Percentiles rank a stretch among this genome's conserved stretches.
Conservation (phyloP, 2,113 vertebrate species). For the Nerophis ophidion region DNA sequence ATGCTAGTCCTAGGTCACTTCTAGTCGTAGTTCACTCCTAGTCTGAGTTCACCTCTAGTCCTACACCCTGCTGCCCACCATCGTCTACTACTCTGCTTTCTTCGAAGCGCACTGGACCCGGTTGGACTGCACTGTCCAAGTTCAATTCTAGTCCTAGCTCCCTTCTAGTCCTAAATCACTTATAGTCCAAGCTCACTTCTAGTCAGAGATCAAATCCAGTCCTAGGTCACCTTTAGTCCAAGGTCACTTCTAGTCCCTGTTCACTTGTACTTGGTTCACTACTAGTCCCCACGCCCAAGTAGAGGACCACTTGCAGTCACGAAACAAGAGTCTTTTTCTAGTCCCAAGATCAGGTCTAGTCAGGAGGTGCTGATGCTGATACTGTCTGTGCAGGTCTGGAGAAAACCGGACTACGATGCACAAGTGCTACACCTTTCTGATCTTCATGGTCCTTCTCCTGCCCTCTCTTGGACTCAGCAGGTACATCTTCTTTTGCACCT, state of each 20-base stretch:
- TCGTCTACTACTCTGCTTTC: conserved; percentile 67
- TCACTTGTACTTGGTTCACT: no score
- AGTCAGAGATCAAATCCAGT: background rate
- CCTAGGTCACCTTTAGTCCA: background rate
- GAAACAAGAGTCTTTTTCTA: background rate
- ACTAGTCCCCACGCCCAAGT: no score
- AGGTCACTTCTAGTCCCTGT: no score
- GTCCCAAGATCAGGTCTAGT: background rate
- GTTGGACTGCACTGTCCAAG: no score
- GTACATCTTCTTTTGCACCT: conserved; percentile 52
- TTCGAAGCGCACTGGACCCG: no score
- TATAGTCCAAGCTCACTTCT: background rate
- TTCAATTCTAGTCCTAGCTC: no score
- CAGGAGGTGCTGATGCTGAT: background rate
- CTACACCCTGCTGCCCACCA: conserved; percentile 86
- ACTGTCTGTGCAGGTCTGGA: conserved; percentile 75
- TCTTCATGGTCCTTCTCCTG: conserved; percentile 96
- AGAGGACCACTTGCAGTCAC: background rate
- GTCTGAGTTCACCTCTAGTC: no score
- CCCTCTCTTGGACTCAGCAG: conserved; percentile 95
- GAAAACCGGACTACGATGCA: conserved; percentile 98
- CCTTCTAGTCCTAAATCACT: no score
- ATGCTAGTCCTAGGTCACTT: background rate
- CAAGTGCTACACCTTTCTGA: conserved; percentile 98
- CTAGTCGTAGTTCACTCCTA: background rate